Evolutionary conservation across 2,888 invertebrate genomes (phyloP), one percentile per base, ranked within the genome.

Genomic region (Pyrrhosoma nymphula): DNA sequence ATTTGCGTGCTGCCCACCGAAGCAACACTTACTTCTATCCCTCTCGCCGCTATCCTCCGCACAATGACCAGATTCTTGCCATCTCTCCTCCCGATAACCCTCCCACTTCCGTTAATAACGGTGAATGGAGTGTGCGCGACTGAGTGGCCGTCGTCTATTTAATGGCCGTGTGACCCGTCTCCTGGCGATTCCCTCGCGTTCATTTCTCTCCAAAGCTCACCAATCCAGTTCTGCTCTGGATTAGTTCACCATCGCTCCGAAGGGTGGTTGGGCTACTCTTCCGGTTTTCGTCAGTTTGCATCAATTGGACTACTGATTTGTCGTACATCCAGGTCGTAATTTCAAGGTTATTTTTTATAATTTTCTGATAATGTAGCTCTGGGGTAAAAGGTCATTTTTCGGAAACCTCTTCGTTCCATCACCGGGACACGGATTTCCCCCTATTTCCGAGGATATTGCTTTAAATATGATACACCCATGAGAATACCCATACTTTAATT

Each of bases 1-100:
- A 60, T 82, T 82, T 35, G 35, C 30, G 47, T n/a, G 47, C n/a
- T 47, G 89, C 89, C 56, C 89, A n/a, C 89, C 26, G 23, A 89
- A 93, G 82, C 82, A 35, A 82, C 82, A 82, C 82, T 82, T 35
- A 16, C 8, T 56, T n/a, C 8, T 18, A 30, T 82, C 69, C 93
- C 47, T 69, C 69, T 69, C 47, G 35, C 23, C 91, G 20, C 20
- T 35, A 30, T 35, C 63, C 39, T 91, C 63, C 16, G 39, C 35
- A 69, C 91, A 69, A 63, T 91, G 30, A 91, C 63, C 82, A 35
- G 82, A 82, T 35, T 82, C 82, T 82, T 82, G 82, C 82, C 82
- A 35, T 35, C 82, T 26, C 26, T 16, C 82, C 35, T 18, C 12
- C 35, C 82, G 82, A 82, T 82, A 82, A 26, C 30, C 35, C 82